Base-by-base conservation (phyloP, 1,140 invertebrate genomes). In the Antheraea pernyi region DNA sequence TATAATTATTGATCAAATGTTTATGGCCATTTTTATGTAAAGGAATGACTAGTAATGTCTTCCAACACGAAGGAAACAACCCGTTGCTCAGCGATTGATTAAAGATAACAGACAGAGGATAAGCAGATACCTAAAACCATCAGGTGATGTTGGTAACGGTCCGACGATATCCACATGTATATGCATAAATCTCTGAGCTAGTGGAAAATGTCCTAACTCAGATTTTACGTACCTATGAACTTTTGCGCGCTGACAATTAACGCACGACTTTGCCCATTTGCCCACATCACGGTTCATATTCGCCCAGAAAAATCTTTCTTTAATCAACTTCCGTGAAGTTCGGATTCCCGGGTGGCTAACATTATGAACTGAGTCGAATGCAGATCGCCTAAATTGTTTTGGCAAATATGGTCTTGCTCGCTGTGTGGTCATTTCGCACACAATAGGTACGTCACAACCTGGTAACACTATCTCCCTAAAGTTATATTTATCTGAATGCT, bases 61-160 rank as follows among this genome's bases (percentile, higher is more conserved):
- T n/a, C n/a, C n/a, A n/a, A n/a, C n/a, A n/a, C n/a, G n/a, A n/a
- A n/a, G n/a, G n/a, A n/a, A n/a, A n/a, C n/a, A n/a, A n/a, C n/a
- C n/a, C n/a, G n/a, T n/a, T n/a, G n/a, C n/a, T n/a, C n/a, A n/a
- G n/a, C n/a, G n/a, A n/a, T n/a, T n/a, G n/a, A n/a, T n/a, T n/a
- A n/a, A n/a, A n/a, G n/a, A n/a, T n/a, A n/a, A n/a, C n/a, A n/a
- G n/a, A n/a, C n/a, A n/a, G n/a, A n/a, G n/a, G n/a, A n/a, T n/a
- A n/a, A n/a, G n/a, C n/a, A n/a, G n/a, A n/a, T n/a, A n/a, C n/a
- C n/a, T n/a, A n/a, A n/a, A n/a, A n/a, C n/a, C n/a, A n/a, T n/a
- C n/a, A n/a, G n/a, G n/a, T n/a, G n/a, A n/a, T n/a, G n/a, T n/a
- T 46, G 92, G 88, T 5, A 94, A 65, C 0, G 87, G 92, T 0